phyloP scores from a whole-genome alignment of 2,797 vertebrate genomes.

The Gadopsis marmoratus region DNA sequence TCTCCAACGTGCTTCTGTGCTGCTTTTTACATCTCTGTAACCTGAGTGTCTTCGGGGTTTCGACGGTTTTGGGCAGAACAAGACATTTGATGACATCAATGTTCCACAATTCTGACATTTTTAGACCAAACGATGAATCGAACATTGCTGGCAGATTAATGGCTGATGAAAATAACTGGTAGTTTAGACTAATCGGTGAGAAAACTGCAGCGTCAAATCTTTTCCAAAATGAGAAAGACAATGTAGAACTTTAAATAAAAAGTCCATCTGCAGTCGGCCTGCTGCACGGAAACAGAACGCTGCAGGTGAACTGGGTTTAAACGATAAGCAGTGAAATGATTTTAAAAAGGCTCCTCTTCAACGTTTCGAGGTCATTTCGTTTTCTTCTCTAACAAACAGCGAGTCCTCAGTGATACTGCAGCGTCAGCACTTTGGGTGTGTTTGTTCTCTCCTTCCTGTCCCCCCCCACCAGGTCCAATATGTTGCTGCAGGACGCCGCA shows the following conservation, averaged over 20 bases:
- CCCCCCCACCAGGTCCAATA: slow-evolving; percentile 60
- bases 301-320: not conserved
- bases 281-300: not conserved
- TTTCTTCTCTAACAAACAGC: no score
- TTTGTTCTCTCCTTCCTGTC: slow-evolving; percentile 59
- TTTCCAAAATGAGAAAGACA: not conserved
- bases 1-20: no score
- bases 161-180: not conserved
- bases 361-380: no score
- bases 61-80: no score
- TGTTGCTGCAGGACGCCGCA: slow-evolving; percentile 48
- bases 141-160: not conserved
- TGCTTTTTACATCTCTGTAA: no score
- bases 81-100: no score
- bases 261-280: no score
- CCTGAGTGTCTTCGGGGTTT: no score
- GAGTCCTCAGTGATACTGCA: slow-evolving; percentile 11
- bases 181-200: no score
- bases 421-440: slow-evolving; percentile 54
- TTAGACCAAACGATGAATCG: not conserved
- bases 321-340: not conserved
- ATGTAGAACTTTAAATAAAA: no score
- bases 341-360: not conserved
- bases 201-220: not conserved
- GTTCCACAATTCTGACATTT: not conserved